Evolutionary conservation across 2,113 vertebrate species (phyloP).

Genomic region (Oryzias javanicus): DNA sequence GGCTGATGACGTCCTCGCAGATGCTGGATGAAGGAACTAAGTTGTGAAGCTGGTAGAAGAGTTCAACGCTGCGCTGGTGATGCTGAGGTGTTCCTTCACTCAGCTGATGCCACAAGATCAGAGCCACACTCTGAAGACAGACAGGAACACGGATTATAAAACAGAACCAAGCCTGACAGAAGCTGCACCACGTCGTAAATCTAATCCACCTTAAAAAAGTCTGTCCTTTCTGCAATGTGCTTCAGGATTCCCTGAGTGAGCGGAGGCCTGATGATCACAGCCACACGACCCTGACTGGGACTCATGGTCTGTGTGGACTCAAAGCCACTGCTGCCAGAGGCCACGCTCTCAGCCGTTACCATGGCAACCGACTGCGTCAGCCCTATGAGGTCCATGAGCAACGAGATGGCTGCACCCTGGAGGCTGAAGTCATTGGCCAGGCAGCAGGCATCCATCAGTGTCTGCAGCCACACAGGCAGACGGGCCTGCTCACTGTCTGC

Average conservation of each 20-base stretch:
- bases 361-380: conserved; percentile 92
- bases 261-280: conserved; percentile 95
- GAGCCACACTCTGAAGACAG: conserved; percentile 83
- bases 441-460: conserved; percentile 91
- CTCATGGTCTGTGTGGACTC: conserved; percentile 87
- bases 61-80: conserved; percentile 95
- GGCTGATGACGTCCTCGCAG: conserved; percentile 98
- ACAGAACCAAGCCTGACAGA: rapidly evolving
- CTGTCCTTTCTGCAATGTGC: conserved; percentile 91
- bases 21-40: conserved; percentile 94
- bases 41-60: conserved; percentile 98
- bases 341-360: conserved; percentile 86
- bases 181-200: not conserved
- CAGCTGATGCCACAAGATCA: conserved; percentile 93
- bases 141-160: not conserved
- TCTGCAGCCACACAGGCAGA: conserved; percentile 90
- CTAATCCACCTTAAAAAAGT: conserved; percentile 89
- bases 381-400: conserved; percentile 96
- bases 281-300: conserved; percentile 94
- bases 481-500: conserved; percentile 85
- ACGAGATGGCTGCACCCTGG: conserved; percentile 88
- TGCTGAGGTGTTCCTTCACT: conserved; percentile 92
- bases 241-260: conserved; percentile 93
- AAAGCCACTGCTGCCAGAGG: conserved; percentile 65
- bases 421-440: conserved; percentile 86